Percentiles rank a stretch among this genome's conserved stretches.
Conservation (phyloP, 2,888 invertebrate genomes). For the Mesorhabditis sp. region DNA sequence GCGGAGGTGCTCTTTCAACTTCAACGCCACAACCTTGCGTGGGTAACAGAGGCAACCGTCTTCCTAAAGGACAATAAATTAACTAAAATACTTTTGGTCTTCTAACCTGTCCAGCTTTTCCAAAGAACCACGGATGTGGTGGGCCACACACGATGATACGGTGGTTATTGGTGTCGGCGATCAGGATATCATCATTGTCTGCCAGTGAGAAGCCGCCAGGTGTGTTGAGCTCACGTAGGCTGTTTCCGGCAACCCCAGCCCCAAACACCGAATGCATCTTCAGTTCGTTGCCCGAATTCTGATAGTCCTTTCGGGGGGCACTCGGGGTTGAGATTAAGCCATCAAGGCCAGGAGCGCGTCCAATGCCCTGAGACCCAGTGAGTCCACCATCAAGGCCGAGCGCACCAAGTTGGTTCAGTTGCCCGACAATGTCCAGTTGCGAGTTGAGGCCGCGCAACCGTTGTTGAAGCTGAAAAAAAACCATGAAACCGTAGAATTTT, state of each 20-base stretch:
- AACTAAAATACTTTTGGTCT: not conserved
- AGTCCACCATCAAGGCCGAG: no score
- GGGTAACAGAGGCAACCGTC: conserved; percentile 52
- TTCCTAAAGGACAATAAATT: conserved; percentile 17
- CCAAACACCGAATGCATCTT: conserved; percentile 30
- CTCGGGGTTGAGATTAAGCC: not conserved
- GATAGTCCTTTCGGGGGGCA: not conserved
- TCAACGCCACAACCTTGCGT: conserved; percentile 39
- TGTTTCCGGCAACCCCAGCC: conserved; percentile 31
- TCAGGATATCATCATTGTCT: conserved; percentile 47
- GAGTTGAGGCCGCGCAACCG: no score
- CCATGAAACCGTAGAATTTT: not conserved
- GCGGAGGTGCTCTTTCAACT: conserved; percentile 25
- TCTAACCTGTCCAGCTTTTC: conserved; percentile 34
- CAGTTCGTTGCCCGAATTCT: conserved; percentile 9
- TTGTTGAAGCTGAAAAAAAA: not conserved
- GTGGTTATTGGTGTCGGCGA: conserved; percentile 54
- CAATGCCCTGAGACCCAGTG: not conserved
- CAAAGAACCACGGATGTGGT: conserved; percentile 41
- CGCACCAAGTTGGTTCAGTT: no score
- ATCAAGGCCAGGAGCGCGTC: not conserved
- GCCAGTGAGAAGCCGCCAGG: conserved; percentile 50
- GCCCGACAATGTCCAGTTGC: no score
- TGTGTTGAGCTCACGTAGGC: conserved; percentile 43
- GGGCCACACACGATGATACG: conserved; percentile 46